These are phyloP conservation scores for Drosophila setosimentum DNA, from an alignment of 2,888 invertebrate genomes.

Conservation along the genomic window DNA sequence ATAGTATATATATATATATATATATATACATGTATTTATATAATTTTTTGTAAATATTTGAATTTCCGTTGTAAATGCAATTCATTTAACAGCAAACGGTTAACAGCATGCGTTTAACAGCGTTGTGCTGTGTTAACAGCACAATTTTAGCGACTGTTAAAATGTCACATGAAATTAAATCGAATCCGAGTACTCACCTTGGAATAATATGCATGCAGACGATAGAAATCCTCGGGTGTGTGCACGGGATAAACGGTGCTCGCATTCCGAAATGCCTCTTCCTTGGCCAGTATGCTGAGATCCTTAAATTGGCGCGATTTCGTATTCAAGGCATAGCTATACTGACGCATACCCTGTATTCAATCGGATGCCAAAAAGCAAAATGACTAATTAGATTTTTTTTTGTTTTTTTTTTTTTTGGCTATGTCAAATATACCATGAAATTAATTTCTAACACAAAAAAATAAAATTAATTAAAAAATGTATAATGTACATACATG, in stretches of 20 bases:
- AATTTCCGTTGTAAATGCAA: neutral
- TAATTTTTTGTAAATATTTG: no score
- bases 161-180: neutral
- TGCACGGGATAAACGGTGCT: constrained; percentile 89
- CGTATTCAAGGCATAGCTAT: constrained; percentile 77
- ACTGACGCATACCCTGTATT: constrained; percentile 80
- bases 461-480: neutral
- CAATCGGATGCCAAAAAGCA: neutral
- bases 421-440: constrained; percentile 35
- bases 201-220: constrained; percentile 90
- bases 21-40: no score
- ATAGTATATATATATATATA: no score
- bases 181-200: constrained; percentile 86
- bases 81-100: neutral
- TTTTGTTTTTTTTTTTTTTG: neutral
- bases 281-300: constrained; percentile 84
- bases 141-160: neutral
- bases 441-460: constrained; percentile 24
- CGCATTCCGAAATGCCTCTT: constrained; percentile 86
- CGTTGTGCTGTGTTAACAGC: neutral
- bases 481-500: neutral
- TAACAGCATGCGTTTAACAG: constrained; percentile 27
- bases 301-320: constrained; percentile 83
- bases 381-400: constrained; percentile 2
- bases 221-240: constrained; percentile 88